These are phyloP conservation scores for Leptura quadrifasciata DNA, from an alignment of 2,888 invertebrate genomes.

Conservation along the genomic window DNA sequence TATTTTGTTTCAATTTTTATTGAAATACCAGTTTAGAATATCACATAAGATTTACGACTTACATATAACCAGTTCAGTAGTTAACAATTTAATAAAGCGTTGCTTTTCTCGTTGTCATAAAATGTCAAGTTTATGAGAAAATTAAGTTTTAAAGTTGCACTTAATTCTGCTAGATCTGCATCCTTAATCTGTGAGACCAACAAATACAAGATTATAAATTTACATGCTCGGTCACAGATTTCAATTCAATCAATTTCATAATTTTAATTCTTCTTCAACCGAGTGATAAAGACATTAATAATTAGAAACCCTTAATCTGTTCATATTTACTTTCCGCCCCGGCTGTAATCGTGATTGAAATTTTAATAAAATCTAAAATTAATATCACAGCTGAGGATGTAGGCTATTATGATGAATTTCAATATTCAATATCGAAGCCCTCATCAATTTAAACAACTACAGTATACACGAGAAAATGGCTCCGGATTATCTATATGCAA, in stretches of 20 bases:
- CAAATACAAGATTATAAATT: no score
- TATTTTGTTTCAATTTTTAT: not conserved
- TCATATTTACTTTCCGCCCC: slow-evolving; percentile 23
- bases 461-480: not conserved
- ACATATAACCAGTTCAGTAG: no score
- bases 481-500: not conserved
- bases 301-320: not conserved
- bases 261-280: no score
- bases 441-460: slow-evolving; percentile 20
- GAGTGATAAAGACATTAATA: no score
- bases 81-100: no score
- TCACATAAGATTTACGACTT: not conserved
- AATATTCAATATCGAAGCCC: slow-evolving; percentile 32
- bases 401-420: slow-evolving; percentile 29
- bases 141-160: no score
- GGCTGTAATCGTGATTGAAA: slow-evolving; percentile 24
- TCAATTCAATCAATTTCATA: no score
- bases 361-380: slow-evolving; percentile 35
- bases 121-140: no score
- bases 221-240: no score
- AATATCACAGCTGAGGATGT: slow-evolving; percentile 19
- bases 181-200: no score
- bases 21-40: not conserved
- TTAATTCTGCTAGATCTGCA: no score
- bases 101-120: no score